Evolutionary conservation across 2,113 vertebrate genomes (phyloP).

Genomic region (Lasiurus cinereus): DNA sequence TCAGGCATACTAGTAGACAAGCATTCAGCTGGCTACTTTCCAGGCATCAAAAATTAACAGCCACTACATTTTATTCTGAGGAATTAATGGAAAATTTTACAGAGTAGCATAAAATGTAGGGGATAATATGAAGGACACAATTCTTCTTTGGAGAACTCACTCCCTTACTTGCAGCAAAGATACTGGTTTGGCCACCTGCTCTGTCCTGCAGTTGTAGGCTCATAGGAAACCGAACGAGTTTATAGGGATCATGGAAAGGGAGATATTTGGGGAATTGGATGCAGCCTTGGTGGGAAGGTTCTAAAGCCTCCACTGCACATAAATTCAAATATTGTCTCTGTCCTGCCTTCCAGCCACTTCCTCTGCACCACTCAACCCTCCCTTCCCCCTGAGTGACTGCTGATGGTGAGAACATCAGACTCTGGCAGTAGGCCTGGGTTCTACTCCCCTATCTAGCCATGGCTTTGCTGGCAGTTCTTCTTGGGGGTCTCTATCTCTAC

Average conservation of each 20-base stretch:
- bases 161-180: background rate
- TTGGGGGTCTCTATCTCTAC: background rate
- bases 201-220: background rate
- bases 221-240: background rate
- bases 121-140: constrained; percentile 68
- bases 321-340: background rate
- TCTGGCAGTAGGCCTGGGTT: background rate
- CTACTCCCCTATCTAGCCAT: background rate
- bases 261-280: background rate
- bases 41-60: constrained; percentile 77
- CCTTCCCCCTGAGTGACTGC: background rate
- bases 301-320: background rate
- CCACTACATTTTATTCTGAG: constrained; percentile 78
- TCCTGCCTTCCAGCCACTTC: background rate
- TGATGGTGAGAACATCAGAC: background rate
- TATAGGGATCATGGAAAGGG: background rate
- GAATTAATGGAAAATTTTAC: constrained; percentile 82
- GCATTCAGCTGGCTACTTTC: constrained; percentile 71
- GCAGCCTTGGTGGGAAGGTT: background rate
- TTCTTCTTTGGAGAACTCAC: background rate
- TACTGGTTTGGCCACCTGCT: background rate
- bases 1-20: constrained; percentile 66
- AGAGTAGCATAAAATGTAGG: constrained; percentile 63
- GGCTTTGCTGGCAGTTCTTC: background rate
- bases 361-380: background rate